Base-by-base conservation (phyloP, 2,113 vertebrate species). In the Zapornia atra region DNA sequence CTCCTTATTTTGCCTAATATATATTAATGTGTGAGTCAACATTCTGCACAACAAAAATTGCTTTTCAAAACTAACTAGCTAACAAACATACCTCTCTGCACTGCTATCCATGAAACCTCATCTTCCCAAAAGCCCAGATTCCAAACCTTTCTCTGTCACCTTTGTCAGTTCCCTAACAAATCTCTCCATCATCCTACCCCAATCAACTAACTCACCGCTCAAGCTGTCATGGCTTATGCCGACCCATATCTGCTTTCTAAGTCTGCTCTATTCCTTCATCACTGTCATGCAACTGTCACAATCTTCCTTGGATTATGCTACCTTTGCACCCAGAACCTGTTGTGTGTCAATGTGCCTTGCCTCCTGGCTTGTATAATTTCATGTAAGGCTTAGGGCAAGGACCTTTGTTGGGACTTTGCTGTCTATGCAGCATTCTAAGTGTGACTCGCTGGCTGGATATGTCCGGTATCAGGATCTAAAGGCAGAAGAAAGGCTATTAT, bases 371-470 rank as follows among this genome's bases (percentile, higher is more conserved):
- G 24, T 38, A 34, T 10, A 91, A 34, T 31, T 68, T 73, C 14
- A 34, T 68, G 28, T 31, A 38, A 38, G 33, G 36, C 20, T 70
- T 63, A 40, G 17, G 68, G 25, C 20, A 78, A 63, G 42, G 54
- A 33, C 5, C 3, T 15, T 40, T 71, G 31, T 3, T 1, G 12
- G 24, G 24, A 51, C 33, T 44, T 34, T 1, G 1, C 16, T 57
- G 48, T 40, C 24, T 29, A 19, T 5, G 5, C 15, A 42, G 6
- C 13, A 11, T 21, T 22, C 11, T 6, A 42, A 29, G 26, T 22
- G 59, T 25, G 15, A 76, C 42, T 50, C 51, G 10, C 8, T 73
- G 54, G 24, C 17, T 69, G 18, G 60, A 73, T 40, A 26, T 16
- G 18, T 10, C 20, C 1, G 1, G 44, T 21, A 60, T 25, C 15